Evolutionary conservation across 2,113 vertebrate species (phyloP), one percentile per base, ranked within the genome.

Genomic region (Phalacrocorax pelagicus): DNA sequence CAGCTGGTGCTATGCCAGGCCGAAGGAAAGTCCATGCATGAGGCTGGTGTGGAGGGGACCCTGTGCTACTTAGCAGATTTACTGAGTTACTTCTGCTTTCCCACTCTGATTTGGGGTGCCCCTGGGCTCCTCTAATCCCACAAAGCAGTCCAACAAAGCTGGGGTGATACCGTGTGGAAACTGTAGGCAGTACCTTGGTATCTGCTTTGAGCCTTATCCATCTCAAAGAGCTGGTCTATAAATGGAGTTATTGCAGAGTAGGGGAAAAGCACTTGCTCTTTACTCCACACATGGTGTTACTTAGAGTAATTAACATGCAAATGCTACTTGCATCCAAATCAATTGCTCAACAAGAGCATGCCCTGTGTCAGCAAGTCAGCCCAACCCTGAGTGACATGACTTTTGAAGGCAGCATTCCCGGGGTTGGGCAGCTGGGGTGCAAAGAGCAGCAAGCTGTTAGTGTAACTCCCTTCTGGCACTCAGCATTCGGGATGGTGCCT

Each of bases 31-130:
- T 40, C 66, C 59, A 57, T 1, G 3, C 8, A 2, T 1, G 4
- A 4, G 73, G 15, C 61, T 65, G 49, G 6, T 0, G 0, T 11
- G 9, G 13, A 12, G 15, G 13, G 3, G 5, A 22, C 20, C 8
- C 44, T 47, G 49, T 0, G 2, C 36, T 55, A 32, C n/a, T 72
- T 63, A 27, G 13, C 30, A 54, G 44, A 17, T 46, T 46, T 46
- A 46, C 44, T 46, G 44, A 11, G 4, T 38, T 30, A 57, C 26
- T 84, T 69, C 36, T 54, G 22, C 54, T 15, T 13, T 63, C 49
- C 30, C 0, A 0, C 52, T 51, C 20, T 66, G 40, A 40, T 55
- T 12, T 70, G 57, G 34, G 46, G 62, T 3, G 6, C 10, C n/a
- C 40, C 51, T 18, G 38, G 44, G 15, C 62, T 81, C 11, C 42